Evolutionary conservation across 2,888 invertebrate genomes (phyloP).

Genomic region (Epiblema foenella): DNA sequence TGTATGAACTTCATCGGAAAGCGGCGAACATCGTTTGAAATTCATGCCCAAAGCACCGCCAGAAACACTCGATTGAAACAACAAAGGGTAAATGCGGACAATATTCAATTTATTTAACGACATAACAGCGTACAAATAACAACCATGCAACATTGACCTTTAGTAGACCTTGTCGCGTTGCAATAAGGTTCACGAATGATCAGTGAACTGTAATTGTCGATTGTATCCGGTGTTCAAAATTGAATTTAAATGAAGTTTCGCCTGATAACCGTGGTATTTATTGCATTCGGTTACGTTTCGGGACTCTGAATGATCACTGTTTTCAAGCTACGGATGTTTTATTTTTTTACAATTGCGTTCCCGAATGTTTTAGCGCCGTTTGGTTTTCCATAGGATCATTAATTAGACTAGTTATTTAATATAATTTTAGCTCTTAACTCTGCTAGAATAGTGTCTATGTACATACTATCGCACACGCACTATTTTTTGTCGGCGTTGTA

Average conservation of each 20-base stretch:
- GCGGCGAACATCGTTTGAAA: conserved; percentile 14
- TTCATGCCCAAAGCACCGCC: conserved; percentile 11
- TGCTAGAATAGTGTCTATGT: too few relatives aligned
- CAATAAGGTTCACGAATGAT: background rate
- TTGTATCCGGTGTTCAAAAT: conserved; percentile 30
- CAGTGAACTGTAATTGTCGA: background rate
- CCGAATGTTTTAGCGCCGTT: background rate
- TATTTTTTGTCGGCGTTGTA: too few relatives aligned
- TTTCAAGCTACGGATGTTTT: conserved; percentile 2
- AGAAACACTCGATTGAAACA: conserved; percentile 30
- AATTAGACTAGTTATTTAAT: too few relatives aligned
- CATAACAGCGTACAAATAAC: conserved; percentile 31
- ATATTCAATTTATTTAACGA: conserved; percentile 44
- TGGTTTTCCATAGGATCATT: background rate
- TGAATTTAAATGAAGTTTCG: conserved; percentile 44
- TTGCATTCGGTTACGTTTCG: conserved; percentile 31
- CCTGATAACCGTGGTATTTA: conserved; percentile 40
- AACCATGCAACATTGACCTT: too few relatives aligned
- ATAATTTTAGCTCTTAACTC: too few relatives aligned
- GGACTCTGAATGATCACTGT: conserved; percentile 18
- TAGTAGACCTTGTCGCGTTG: background rate
- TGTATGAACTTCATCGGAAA: too few relatives aligned
- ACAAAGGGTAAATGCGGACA: conserved; percentile 41
- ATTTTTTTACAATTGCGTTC: background rate
- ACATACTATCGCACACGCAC: too few relatives aligned